phyloP scores from a whole-genome alignment of 2,797 vertebrate species.

The Eremophila alpestris region DNA sequence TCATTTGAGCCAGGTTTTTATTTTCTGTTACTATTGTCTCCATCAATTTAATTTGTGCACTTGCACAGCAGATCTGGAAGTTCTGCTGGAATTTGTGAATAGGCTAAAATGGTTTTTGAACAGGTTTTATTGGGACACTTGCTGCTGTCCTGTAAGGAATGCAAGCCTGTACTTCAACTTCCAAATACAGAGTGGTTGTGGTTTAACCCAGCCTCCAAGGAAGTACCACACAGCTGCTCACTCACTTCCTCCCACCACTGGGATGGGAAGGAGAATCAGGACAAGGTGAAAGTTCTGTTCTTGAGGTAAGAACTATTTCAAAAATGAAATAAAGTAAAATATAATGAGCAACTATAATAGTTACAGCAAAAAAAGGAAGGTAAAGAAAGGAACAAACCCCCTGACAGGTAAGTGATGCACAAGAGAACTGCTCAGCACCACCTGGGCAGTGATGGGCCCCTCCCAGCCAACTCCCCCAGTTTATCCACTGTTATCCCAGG shows the following conservation, averaged over 20 bases:
- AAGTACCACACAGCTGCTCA: neutral
- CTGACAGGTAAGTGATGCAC: neutral
- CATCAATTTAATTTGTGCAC: neutral
- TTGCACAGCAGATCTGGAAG: neutral
- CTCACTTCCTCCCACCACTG: neutral
- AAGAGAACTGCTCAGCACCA: neutral
- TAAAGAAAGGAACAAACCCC: neutral
- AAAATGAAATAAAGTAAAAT: neutral
- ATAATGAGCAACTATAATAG: neutral
- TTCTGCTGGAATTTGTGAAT: rapidly evolving
- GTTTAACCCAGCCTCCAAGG: neutral
- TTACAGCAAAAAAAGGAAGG: neutral
- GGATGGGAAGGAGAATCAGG: neutral
- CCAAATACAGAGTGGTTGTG: neutral
- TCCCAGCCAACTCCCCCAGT: neutral
- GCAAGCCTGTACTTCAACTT: neutral
- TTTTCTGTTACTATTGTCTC: neutral
- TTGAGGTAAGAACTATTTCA: neutral
- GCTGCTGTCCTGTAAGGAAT: neutral
- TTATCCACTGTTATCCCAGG: neutral
- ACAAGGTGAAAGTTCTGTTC: neutral
- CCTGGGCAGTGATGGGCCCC: rapidly evolving
- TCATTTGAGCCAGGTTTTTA: neutral
- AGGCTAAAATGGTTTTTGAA: neutral
- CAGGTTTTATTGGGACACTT: neutral